Evolutionary conservation across 2,888 invertebrate species (phyloP), one percentile per base, ranked within the genome.

Genomic region (Serrognathus titanus): DNA sequence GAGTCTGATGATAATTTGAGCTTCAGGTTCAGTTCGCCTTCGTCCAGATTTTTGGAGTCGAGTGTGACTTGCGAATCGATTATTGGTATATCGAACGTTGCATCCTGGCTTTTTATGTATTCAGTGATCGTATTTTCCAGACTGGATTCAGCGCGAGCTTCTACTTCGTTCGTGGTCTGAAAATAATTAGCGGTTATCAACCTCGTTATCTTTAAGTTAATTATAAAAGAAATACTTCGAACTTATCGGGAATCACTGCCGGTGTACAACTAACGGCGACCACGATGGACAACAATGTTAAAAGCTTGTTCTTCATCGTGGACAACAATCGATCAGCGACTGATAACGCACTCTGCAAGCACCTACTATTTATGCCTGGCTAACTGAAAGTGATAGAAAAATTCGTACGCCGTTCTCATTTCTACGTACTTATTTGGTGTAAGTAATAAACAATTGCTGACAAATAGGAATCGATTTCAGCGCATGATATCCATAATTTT

Each of bases 91-190:
- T 86, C 85, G 78, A 91, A 85, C 70, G 87, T 85, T 49, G 90
- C 85, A 73, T 92, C 90, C 71, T 91, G 90, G 60, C 85, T 85
- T 67, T 85, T 82, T 62, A 92, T 81, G 75, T 86, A 90, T 71
- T 81, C 82, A 71, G 88, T 86, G 45, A 90, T 77, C 67, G 80
- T 83, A 67, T 88, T 87, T 69, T 89, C 79, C 74, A 90, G 83
- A 66, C 82, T 82, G 63, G 76, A 75, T 37, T 65, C 64, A 53
- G 84, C 83, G 57, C 85, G 82, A 51, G 80, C 82, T 31, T 82
- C 77, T 57, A 82, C 81, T 58, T 85, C 83, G 65, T 82, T 82
- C 48, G 78, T 31, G 24, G 5, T 5, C 24, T 31, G 24, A 31
- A 31, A 31, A 3, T 31, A 31, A 31, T 31, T 31, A 31, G 73